Base-by-base conservation (phyloP, 2,888 invertebrate species). In the Pollenia amentaria region DNA sequence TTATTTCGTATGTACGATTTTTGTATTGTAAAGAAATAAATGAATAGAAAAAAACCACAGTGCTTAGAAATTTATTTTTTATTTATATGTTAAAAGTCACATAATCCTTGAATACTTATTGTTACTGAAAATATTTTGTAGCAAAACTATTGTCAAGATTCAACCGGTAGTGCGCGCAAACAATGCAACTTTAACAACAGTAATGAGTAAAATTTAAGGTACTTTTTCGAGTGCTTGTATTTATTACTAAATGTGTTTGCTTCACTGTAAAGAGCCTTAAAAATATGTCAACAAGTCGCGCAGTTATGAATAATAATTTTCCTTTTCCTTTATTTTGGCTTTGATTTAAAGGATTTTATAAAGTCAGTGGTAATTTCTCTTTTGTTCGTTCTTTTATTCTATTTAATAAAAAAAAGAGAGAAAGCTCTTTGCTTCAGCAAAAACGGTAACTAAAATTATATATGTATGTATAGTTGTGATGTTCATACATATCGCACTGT, bases 51-150 rank as follows among this genome's bases (percentile, higher is more conserved):
- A 9, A 53, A 18, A 40, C 38, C 51, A 53, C 18, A 70, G 53
- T 70, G 53, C 16, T 53, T 51, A 51, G 16, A 16, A 18, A 69
- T 11, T 69, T 40, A 53, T 40, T 12, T 70, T 70, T 53, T 29
- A 21, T 70, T 16, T 18, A 6, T 53, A 53, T 70, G 7, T 53
- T 70, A 40, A 16, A 53, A 70, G 69, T 70, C 69, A 53, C 38
- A 53, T 53, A 51, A 70, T 70, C 53, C 69, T 53, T 70, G 69
- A 70, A 53, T 53, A 53, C 12, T 40, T 42, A 40, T 70, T 69
- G 64, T 44, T 64, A 21, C 7, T 18, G 44, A 42, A 4, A 11
- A 18, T 64, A 21, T 48, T 29, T 14, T 29, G 18, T 53, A 53
- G 40, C 53, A 12, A 40, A 70, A 40, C 69, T 53, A 70, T 70